These are phyloP conservation scores for Lindbergichthys nudifrons DNA, from an alignment of 2,797 vertebrate genomes.

Conservation along the genomic window DNA sequence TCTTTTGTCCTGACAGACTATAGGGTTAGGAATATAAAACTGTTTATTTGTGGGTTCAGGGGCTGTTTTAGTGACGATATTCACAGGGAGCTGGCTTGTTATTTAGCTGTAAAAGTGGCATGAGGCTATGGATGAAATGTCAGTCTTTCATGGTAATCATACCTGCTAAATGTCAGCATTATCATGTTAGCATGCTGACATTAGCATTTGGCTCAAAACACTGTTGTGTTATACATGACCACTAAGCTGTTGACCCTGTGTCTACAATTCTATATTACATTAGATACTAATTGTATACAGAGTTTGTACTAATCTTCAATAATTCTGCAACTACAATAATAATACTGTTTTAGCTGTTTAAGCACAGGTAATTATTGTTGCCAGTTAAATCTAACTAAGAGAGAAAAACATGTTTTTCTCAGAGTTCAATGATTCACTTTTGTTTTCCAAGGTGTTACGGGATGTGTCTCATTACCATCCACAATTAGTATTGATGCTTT, in stretches of 20 bases:
- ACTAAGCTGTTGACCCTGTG: background rate
- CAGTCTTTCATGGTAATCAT: background rate
- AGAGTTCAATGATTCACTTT: background rate
- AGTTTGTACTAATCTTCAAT: background rate
- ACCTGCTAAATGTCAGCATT: background rate
- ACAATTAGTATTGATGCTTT: background rate
- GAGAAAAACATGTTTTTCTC: background rate
- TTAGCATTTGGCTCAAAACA: slow-evolving; percentile 2
- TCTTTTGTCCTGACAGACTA: slow-evolving; percentile 79
- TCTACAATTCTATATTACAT: background rate
- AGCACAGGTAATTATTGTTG: background rate
- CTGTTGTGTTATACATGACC: too few relatives aligned
- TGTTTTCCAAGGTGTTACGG: background rate
- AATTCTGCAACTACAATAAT: too few relatives aligned
- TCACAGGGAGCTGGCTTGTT: slow-evolving; percentile 79
- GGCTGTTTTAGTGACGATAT: slow-evolving; percentile 70
- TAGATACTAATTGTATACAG: background rate
- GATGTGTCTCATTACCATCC: background rate
- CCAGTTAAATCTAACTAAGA: background rate
- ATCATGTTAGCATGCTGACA: background rate
- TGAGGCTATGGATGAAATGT: background rate
- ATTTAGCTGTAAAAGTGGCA: slow-evolving; percentile 12
- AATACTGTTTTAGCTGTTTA: background rate
- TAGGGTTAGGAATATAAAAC: slow-evolving; percentile 81
- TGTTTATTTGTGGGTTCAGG: slow-evolving; percentile 75